A percentile compares a stretch with the other conserved stretches of the same genome.
These are phyloP conservation scores for Tachuris rubrigastra DNA, from an alignment of 2,113 vertebrate species.

Conservation along the genomic window DNA sequence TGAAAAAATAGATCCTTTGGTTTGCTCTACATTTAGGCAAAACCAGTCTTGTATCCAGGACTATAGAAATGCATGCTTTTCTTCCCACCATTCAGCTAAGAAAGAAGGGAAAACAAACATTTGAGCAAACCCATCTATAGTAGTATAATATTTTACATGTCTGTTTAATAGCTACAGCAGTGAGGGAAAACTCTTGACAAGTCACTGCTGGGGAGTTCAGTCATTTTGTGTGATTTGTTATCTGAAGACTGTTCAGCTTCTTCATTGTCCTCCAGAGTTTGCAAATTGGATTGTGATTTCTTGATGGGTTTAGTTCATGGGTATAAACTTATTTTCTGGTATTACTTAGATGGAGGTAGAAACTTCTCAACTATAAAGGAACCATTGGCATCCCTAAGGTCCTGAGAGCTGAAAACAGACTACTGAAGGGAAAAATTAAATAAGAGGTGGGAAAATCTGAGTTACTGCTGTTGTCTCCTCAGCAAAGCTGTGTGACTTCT, in stretches of 20 bases:
- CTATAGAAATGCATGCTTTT: background rate
- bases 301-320: background rate
- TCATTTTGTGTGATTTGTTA: background rate
- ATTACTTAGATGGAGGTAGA: background rate
- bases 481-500: background rate
- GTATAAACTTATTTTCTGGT: background rate
- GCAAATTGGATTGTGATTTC: background rate
- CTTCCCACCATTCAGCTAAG: background rate
- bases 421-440: background rate
- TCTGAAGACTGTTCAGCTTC: background rate
- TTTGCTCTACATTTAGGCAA: background rate
- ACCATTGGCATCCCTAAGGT: background rate
- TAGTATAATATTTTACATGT: background rate
- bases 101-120: background rate
- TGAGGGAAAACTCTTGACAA: background rate
- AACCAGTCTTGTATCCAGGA: background rate
- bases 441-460: background rate
- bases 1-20: background rate
- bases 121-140: background rate
- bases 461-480: background rate
- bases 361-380: background rate
- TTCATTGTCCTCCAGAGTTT: background rate
- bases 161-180: slow-evolving; percentile 3
- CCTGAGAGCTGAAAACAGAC: background rate
- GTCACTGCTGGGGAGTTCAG: background rate